phyloP scores from a whole-genome alignment of 2,113 vertebrate genomes.

The Sula dactylatra region DNA sequence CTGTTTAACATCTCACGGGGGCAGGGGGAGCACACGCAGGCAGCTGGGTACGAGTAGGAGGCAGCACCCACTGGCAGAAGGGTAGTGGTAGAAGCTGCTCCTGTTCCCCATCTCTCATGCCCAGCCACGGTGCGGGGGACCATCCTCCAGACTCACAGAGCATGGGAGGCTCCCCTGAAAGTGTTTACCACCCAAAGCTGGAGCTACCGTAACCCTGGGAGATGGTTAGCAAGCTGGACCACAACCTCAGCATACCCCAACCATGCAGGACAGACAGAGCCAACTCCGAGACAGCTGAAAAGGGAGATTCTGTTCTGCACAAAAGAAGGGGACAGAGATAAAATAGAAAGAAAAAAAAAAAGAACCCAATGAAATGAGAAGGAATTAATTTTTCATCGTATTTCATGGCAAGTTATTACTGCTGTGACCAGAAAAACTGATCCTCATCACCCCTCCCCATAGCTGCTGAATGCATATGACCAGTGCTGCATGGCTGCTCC shows the following conservation, averaged over 20 bases:
- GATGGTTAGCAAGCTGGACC: neutral
- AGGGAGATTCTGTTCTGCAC: neutral
- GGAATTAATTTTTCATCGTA: neutral
- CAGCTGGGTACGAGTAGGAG: neutral
- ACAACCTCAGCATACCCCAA: neutral
- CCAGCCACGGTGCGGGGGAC: fast-evolving
- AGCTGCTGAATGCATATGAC: neutral
- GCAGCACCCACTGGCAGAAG: neutral
- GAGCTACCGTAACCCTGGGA: neutral
- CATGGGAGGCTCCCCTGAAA: neutral
- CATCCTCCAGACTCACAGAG: neutral
- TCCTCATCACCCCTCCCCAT: neutral
- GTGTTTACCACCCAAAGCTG: neutral
- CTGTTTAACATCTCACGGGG: fast-evolving
- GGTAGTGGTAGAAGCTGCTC: neutral
- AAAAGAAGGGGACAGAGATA: neutral
- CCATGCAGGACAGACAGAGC: neutral
- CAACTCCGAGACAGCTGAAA: neutral
- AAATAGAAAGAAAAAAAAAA: neutral
- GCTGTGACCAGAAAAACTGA: neutral
- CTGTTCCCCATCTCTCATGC: neutral
- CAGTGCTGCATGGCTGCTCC: neutral
- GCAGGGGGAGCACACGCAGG: neutral
- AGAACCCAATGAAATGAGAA: neutral
- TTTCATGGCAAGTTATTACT: neutral